Evolutionary conservation across 92 coral and sea anemone genomes (phyloP).

Genomic region (Epizoanthus ramosus): DNA sequence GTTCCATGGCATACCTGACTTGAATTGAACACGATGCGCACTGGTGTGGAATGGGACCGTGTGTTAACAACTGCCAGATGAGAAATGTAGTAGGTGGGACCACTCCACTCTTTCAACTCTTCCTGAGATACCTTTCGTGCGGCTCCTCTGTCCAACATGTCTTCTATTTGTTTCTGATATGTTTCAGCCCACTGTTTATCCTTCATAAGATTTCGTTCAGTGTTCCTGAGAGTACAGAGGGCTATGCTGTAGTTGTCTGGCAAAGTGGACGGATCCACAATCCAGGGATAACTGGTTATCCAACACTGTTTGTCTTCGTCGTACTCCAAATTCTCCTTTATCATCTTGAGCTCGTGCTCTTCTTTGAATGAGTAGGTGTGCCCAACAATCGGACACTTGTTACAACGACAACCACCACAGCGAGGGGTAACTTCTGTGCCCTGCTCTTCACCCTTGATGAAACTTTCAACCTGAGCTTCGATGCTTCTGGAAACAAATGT

Average conservation of each 20-base stretch:
- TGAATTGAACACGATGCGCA: conserved; percentile 64
- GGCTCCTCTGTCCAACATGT: conserved; percentile 65
- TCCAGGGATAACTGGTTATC: conserved; percentile 79
- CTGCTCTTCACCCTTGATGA: conserved; percentile 67
- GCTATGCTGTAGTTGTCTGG: conserved; percentile 70
- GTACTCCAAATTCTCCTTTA: conserved; percentile 62
- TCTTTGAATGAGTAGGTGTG: conserved; percentile 56
- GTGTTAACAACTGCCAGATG: conserved; percentile 73
- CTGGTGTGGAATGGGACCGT: conserved; percentile 62
- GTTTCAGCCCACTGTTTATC: conserved; percentile 63
- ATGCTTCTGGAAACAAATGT: conserved; percentile 5
- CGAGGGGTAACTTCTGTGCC: conserved; percentile 62
- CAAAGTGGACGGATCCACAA: conserved; percentile 54
- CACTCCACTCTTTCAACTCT: conserved; percentile 60
- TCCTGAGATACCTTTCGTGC: conserved; percentile 55
- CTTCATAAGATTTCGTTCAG: conserved; percentile 65
- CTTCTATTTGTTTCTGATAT: conserved; percentile 69
- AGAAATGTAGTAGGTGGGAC: conserved; percentile 60
- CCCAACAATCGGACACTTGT: conserved; percentile 70
- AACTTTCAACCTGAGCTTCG: conserved; percentile 50
- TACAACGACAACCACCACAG: conserved; percentile 73
- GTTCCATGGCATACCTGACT: conserved; percentile 60
- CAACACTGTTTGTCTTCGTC: conserved; percentile 64
- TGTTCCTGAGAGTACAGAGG: conserved; percentile 56
- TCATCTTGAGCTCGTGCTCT: conserved; percentile 34